phyloP scores from a whole-genome alignment of 2,797 vertebrate genomes.

The Microhierax caerulescens region DNA sequence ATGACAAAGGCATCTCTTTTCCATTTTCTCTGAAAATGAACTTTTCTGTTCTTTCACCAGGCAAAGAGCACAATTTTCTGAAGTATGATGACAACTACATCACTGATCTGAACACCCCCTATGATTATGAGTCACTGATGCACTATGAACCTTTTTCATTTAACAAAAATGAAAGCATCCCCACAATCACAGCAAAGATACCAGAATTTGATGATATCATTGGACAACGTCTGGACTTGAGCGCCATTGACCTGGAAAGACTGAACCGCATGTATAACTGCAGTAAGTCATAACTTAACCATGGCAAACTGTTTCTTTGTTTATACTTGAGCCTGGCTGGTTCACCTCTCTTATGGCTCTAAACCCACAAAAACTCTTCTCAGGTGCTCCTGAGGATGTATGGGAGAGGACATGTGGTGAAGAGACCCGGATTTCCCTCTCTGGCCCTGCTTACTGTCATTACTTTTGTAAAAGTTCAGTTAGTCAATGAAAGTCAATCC shows the following conservation, averaged over 20 bases:
- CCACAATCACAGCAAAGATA: slow-evolving; percentile 91
- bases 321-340: neutral
- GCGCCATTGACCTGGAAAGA: slow-evolving; percentile 81
- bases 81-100: slow-evolving; percentile 83
- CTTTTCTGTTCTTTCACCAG: slow-evolving; percentile 67
- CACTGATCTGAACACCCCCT: slow-evolving; percentile 90
- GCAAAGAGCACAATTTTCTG: slow-evolving; percentile 83
- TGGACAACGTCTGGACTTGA: slow-evolving; percentile 90
- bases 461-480: neutral
- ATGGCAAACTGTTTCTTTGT: neutral
- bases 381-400: neutral
- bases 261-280: slow-evolving; percentile 94
- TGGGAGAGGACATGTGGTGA: neutral
- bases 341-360: neutral
- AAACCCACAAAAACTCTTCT: neutral
- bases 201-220: slow-evolving; percentile 85
- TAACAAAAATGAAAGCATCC: slow-evolving; percentile 82
- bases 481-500: neutral
- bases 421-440: neutral
- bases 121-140: slow-evolving; percentile 94
- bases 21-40: neutral
- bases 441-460: neutral
- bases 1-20: neutral
- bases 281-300: slow-evolving; percentile 76
- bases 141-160: slow-evolving; percentile 88